Evolutionary conservation across 2,888 invertebrate genomes (phyloP).

Genomic region (Meandrusa payeni): DNA sequence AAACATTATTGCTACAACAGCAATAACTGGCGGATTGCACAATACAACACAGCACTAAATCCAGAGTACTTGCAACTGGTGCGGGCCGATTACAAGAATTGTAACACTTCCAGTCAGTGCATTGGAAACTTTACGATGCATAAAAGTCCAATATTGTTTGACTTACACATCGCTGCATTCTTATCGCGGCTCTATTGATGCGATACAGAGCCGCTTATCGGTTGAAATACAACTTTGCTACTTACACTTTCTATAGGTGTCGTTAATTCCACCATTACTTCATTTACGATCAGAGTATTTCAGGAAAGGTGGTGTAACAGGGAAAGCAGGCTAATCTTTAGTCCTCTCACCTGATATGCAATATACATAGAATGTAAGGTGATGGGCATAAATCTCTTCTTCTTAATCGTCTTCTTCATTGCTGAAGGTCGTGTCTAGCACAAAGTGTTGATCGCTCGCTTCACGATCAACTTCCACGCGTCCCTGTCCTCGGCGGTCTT

Average conservation of each 20-base stretch:
- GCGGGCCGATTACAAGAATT: neutral
- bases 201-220: constrained; percentile 7
- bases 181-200: constrained; percentile 9
- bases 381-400: too few species aligned
- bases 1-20: neutral
- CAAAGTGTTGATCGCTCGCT: too few species aligned
- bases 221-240: constrained; percentile 23
- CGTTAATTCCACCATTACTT: constrained; percentile 21
- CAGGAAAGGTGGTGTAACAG: constrained; percentile 14
- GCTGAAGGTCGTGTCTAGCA: too few species aligned
- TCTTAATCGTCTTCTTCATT: too few species aligned
- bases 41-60: constrained; percentile 1
- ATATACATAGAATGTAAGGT: too few species aligned
- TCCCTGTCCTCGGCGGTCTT: too few species aligned
- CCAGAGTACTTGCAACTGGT: constrained; percentile 1
- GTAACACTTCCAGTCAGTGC: constrained; percentile 2
- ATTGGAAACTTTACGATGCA: constrained; percentile 13
- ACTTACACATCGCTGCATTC: constrained; percentile 1
- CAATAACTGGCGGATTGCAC: constrained; percentile 8
- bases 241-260: constrained; percentile 41
- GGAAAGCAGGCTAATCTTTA: neutral
- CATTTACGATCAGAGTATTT: constrained; percentile 32
- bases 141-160: constrained; percentile 14
- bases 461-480: too few species aligned
- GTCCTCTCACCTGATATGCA: too few species aligned